These are phyloP conservation scores for Chironomus riparius DNA, from an alignment of 2,888 invertebrate species.

Conservation along the genomic window DNA sequence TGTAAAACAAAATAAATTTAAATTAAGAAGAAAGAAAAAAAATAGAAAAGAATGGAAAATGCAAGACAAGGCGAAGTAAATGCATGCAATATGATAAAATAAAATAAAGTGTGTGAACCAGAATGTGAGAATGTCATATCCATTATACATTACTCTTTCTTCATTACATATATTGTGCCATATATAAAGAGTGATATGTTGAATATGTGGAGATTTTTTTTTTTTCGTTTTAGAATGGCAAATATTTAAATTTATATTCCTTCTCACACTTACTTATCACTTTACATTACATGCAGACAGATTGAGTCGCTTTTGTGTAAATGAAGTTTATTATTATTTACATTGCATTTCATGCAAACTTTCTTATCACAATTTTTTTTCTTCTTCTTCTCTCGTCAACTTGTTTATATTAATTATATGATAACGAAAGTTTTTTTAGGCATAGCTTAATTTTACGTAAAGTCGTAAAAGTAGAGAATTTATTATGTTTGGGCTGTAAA, in stretches of 20 bases:
- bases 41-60: background rate
- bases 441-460: too few species aligned
- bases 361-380: background rate
- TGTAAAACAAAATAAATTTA: too few species aligned
- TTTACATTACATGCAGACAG: background rate
- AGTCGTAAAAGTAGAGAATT: too few species aligned
- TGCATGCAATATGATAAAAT: background rate
- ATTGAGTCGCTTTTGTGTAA: too few species aligned
- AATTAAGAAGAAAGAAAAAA: too few species aligned
- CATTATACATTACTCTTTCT: background rate
- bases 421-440: background rate
- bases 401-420: background rate
- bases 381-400: background rate
- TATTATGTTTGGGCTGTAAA: too few species aligned
- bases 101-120: conserved; percentile 6
- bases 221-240: background rate
- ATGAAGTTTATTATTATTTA: background rate
- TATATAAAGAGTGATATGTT: background rate
- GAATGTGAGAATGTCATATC: conserved; percentile 9
- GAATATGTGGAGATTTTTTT: background rate
- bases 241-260: background rate
- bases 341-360: background rate
- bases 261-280: background rate
- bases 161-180: background rate
- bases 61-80: background rate